Base-by-base conservation (phyloP, 2,888 invertebrate species). In the Drosophila neotestacea region DNA sequence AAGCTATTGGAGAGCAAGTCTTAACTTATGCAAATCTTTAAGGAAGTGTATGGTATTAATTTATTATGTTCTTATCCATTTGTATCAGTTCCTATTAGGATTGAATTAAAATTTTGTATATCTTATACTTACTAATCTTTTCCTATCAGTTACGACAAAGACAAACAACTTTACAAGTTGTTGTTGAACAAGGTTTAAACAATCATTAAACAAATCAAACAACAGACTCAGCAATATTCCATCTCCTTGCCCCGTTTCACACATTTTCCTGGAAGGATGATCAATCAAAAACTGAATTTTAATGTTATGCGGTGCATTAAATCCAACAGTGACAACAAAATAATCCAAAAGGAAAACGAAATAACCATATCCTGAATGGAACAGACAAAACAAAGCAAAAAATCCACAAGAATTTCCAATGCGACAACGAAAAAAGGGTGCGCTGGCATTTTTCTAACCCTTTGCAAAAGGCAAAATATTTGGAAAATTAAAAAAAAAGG, bases 231-330 rank as follows among this genome's bases (percentile, higher is more conserved):
- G 32, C 52, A 42, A 68, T 46, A 73, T 41, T 54, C 54, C 48
- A 38, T 56, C 61, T 46, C 54, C 41, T 55, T 63, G 50, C 51
- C 44, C 38, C 16, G 44, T 27, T 63, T 58, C 66, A 69, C 52
- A 65, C 54, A 46, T 47, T 59, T 50, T 13, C 48, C 46, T 62
- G 16, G 39, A 61, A 65, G 60, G 72, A 86, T 73, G 87, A 87
- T 87, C 87, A 87, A 87, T 87, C 87, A 87, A 87, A 85, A 77
- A 81, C 77, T 83, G 81, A 87, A 87, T 87, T 87, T 86, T 88
- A 87, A 87, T 87, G 83, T 85, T 81, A 87, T 88, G 81, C 85
- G 77, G 79, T 85, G 82, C 82, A 86, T 84, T 72, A 86, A 86
- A 84, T 80, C 86, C 69, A 78, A 67, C 64, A 60, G 66, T 65